Percentiles rank a stretch among this genome's conserved stretches.
Conservation (phyloP, 2,888 invertebrate species). For the Epinotia nisella region DNA sequence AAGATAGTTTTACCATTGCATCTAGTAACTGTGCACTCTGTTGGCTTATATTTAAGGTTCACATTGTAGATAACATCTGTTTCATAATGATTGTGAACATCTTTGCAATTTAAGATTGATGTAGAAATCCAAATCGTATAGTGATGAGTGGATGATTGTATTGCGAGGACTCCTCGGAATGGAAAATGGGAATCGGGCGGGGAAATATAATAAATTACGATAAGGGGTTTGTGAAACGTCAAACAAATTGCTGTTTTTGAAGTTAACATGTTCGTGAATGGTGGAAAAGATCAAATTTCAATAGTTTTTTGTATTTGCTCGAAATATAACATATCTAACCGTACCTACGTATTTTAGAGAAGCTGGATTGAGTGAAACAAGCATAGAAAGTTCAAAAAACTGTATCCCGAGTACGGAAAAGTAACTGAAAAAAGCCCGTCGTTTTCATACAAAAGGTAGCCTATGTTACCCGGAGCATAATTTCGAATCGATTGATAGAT, state of each 20-base stretch:
- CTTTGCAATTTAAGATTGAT: slow-evolving; percentile 67
- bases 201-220: slow-evolving; percentile 52
- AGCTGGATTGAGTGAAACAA: too few species aligned
- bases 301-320: too few species aligned
- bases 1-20: slow-evolving; percentile 35
- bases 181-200: slow-evolving; percentile 64
- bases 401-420: too few species aligned
- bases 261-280: not conserved
- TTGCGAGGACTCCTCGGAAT: slow-evolving; percentile 71
- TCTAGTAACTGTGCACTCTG: slow-evolving; percentile 15
- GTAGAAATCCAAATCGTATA: slow-evolving; percentile 63
- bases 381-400: too few species aligned
- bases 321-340: too few species aligned
- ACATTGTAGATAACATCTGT: slow-evolving; percentile 45
- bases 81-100: slow-evolving; percentile 33
- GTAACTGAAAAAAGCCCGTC: too few species aligned
- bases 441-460: too few species aligned
- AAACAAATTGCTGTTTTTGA: slow-evolving; percentile 25
- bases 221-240: slow-evolving; percentile 31
- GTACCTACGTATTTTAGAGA: too few species aligned
- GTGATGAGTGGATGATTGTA: slow-evolving; percentile 75
- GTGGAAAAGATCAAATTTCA: too few species aligned
- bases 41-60: slow-evolving; percentile 39
- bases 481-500: too few species aligned
- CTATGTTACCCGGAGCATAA: too few species aligned